Percentiles rank a stretch among this genome's conserved stretches.
Conservation (phyloP, 2,113 vertebrate genomes). For the Tenrec ecaudatus region DNA sequence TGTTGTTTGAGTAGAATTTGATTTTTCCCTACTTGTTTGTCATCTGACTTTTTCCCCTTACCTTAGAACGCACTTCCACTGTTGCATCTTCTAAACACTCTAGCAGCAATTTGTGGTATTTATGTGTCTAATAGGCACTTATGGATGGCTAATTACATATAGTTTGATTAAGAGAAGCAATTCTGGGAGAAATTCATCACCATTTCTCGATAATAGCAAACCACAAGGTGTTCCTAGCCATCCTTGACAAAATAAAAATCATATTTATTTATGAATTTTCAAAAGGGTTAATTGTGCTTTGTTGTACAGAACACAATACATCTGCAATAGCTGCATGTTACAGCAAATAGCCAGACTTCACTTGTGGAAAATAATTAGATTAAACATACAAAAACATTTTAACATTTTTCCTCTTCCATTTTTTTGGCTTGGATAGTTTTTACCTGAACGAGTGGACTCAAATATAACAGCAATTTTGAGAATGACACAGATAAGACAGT, state of each 20-base stretch:
- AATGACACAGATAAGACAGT: too few relatives aligned
- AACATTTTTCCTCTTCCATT: background rate
- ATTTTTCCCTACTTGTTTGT: constrained; percentile 43
- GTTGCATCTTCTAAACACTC: constrained; percentile 25
- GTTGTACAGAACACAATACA: background rate
- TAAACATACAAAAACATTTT: constrained; percentile 21
- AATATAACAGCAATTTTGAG: too few relatives aligned
- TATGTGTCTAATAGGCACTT: constrained; percentile 37
- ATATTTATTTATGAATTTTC: constrained; percentile 7
- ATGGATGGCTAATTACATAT: constrained; percentile 11
- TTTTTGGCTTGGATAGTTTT: constrained; percentile 29
- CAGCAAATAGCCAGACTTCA: background rate
- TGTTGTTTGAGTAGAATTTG: constrained; percentile 24
- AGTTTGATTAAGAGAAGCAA: constrained; percentile 40
- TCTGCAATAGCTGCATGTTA: background rate
- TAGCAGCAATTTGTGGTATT: constrained; percentile 5
- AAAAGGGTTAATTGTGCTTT: constrained; percentile 45
- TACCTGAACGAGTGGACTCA: too few relatives aligned
- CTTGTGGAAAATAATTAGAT: constrained; percentile 19
- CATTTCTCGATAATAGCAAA: constrained; percentile 19
- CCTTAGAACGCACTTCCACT: background rate
- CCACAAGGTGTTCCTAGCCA: background rate
- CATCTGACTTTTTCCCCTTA: background rate
- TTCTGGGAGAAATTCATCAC: constrained; percentile 42
- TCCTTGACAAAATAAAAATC: constrained; percentile 48